Conservation (phyloP, 2,797 vertebrate genomes). For the Arnoldichthys spilopterus region DNA sequence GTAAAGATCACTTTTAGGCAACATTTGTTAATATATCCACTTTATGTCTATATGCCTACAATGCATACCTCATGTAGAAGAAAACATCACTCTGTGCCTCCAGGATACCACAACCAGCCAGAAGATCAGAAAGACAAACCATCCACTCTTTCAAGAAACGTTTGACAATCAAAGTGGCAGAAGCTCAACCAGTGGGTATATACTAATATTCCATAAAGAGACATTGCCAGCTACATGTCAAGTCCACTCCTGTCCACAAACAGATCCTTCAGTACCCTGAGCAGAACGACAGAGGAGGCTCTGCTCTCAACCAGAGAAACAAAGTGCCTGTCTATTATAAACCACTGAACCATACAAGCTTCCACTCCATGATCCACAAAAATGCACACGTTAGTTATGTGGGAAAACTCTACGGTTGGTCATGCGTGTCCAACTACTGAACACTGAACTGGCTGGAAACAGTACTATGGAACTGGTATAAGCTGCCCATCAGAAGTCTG, state of each 20-base stretch:
- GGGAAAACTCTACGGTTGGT: neutral
- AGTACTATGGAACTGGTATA: neutral
- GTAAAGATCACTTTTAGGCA: too few species aligned
- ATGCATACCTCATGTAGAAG: too few species aligned
- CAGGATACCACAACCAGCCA: neutral
- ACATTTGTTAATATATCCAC: too few species aligned
- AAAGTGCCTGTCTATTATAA: neutral
- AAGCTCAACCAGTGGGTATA: neutral
- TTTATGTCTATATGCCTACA: too few species aligned
- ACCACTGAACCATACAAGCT: neutral
- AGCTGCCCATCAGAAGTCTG: neutral
- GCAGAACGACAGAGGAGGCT: neutral
- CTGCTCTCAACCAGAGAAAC: neutral
- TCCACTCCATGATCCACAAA: neutral
- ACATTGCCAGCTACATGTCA: neutral
- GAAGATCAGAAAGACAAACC: neutral
- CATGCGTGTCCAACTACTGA: neutral
- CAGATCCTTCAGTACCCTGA: neutral
- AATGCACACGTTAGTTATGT: neutral
- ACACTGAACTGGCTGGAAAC: neutral
- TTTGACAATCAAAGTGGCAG: neutral
- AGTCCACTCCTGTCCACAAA: neutral
- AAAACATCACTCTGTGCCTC: neutral
- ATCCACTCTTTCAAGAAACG: neutral
- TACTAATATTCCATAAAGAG: neutral